These are phyloP conservation scores for Arizona elegans DNA, from an alignment of 2,113 vertebrate species.

Conservation along the genomic window DNA sequence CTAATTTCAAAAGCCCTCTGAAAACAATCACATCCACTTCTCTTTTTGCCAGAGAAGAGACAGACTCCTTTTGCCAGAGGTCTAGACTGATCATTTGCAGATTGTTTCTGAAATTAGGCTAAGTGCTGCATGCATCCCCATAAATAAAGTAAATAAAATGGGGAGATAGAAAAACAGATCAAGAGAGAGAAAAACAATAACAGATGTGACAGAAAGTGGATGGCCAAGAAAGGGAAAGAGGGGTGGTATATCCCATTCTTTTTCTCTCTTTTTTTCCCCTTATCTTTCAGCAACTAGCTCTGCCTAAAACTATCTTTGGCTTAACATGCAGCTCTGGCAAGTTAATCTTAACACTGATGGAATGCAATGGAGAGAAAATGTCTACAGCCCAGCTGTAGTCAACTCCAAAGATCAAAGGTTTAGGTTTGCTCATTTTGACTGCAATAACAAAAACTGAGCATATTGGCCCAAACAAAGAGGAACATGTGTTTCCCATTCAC, in stretches of 20 bases:
- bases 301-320: neutral
- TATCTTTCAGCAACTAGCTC: neutral
- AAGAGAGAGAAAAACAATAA: neutral
- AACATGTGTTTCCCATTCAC: neutral
- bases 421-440: neutral
- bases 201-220: neutral
- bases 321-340: neutral
- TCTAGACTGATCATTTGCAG: neutral
- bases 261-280: neutral
- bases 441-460: neutral
- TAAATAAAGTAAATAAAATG: neutral
- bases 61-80: neutral
- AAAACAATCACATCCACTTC: neutral
- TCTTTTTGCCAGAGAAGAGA: neutral
- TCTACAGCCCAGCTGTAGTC: too few relatives aligned
- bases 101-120: neutral
- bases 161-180: neutral
- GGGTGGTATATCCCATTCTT: neutral
- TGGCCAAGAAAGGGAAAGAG: neutral
- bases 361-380: neutral
- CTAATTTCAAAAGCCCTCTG: neutral
- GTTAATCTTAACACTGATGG: neutral
- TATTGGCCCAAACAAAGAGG: neutral
- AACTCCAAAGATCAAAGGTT: neutral
- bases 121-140: neutral